A percentile compares a stretch with the other conserved stretches of the same genome.
phyloP scores from a whole-genome alignment of 2,113 vertebrate genomes.

The Scomber scombrus region DNA sequence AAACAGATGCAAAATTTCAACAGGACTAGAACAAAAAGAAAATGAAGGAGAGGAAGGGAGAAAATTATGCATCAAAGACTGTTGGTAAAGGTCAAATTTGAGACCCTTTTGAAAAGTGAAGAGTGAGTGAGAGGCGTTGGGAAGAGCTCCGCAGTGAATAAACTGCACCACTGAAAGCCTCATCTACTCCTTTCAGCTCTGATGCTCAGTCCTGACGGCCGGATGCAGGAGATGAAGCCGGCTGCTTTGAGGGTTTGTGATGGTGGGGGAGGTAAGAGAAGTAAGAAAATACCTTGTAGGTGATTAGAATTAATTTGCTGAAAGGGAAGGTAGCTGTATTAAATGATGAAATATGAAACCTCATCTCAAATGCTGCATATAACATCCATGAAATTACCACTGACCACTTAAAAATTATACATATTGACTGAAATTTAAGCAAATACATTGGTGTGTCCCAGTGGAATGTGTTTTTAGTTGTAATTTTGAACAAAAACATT shows the following conservation, averaged over 20 bases:
- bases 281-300: slow-evolving; percentile 3
- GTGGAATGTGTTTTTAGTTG: neutral
- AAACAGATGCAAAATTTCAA: slow-evolving; percentile 34
- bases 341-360: slow-evolving; percentile 8
- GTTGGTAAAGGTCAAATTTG: slow-evolving; percentile 48
- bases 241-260: no score
- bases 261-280: neutral
- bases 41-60: neutral
- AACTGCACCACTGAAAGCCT: neutral
- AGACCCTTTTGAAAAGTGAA: slow-evolving; percentile 8
- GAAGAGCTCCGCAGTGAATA: neutral
- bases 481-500: neutral
- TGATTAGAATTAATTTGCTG: slow-evolving; percentile 1
- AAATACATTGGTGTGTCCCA: neutral
- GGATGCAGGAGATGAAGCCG: neutral
- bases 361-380: neutral
- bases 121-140: neutral
- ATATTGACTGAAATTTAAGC: neutral
- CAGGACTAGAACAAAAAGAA: slow-evolving; percentile 15
- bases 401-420: neutral
- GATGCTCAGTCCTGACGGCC: neutral
- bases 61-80: slow-evolving; percentile 29
- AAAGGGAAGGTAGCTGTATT: neutral
- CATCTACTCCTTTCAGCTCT: no score
- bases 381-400: slow-evolving; percentile 38